Percentiles rank a stretch among this genome's conserved stretches.
Evolutionary conservation across 2,113 vertebrate genomes (phyloP).

Genomic region (Danio rerio): GRCz12tu NC_133179.1:22759001-22759500

Average conservation of each 20-base stretch:
- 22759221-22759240: neutral
- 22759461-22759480: neutral
- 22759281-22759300: neutral
- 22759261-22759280: neutral
- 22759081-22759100: no score
- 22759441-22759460: neutral
- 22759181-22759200: no score
- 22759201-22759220: no score
- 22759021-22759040: no score
- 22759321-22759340: neutral
- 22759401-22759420: neutral
- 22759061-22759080: no score
- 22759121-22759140: no score
- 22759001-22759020: no score
- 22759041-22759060: no score
- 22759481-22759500: neutral
- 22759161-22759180: no score
- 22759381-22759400: neutral
- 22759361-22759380: constrained; percentile 37
- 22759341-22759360: neutral
- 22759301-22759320: neutral
- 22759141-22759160: no score
- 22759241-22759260: neutral
- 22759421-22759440: neutral
- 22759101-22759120: no score